Evolutionary conservation across 2,888 invertebrate genomes (phyloP), one percentile per base, ranked within the genome.

Genomic region (Alloplasta piceator): DNA sequence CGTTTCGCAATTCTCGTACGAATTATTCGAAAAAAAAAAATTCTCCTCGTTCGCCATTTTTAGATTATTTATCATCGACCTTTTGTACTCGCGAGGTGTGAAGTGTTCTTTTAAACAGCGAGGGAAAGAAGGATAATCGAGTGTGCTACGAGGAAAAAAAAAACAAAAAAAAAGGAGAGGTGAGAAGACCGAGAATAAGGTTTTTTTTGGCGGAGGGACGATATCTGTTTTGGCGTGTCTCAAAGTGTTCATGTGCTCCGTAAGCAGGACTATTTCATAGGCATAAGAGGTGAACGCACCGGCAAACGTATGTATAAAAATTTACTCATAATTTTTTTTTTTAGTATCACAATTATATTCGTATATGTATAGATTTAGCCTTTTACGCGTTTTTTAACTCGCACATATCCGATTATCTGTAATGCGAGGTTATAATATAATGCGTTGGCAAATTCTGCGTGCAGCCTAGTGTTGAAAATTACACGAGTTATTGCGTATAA

Each of bases 171-270:
- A 26, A 26, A 26, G 3, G 26, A 26, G 26, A 26, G 26, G 26
- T 2, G 3, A 26, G 26, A 26, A 26, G 26, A 26, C 26, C 26
- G 26, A 26, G 26, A 26, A 26, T 26, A 26, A 26, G 26, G 26
- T 26, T 26, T 26, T n/a, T n/a, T n/a, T n/a, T n/a, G n/a, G n/a
- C n/a, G 66, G 66, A 63, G 12, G 77, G 56, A 76, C 76, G 76
- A 82, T 26, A 26, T 73, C 82, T 72, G 72, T 72, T 26, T 26
- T 26, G 58, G 71, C 61, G 66, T 26, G 26, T 71, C 71, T 79
- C 70, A 61, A 26, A 84, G 86, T 85, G 85, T 86, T 86, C 82
- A 86, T 86, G 86, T 86, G 84, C 86, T 74, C 82, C 80, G 83
- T 70, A 85, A 84, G 78, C 81, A 81, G 85, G 84, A 85, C 84